phyloP scores from a whole-genome alignment of 2,888 invertebrate species.

The Andricus curvator region DNA sequence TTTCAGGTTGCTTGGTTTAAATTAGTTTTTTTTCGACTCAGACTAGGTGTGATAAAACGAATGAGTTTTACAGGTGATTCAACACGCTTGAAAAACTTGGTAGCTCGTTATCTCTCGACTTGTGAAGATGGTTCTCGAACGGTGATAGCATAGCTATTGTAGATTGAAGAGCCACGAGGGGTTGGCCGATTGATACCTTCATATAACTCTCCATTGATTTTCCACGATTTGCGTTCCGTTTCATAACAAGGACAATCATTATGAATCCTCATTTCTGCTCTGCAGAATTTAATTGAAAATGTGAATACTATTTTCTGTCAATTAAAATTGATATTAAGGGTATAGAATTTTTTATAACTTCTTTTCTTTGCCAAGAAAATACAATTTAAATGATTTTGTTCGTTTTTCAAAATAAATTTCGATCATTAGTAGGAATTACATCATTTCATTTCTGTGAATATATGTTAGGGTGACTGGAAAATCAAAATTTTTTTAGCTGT shows the following conservation, averaged over 20 bases:
- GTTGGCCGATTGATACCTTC: neutral
- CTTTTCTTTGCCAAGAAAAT: no score
- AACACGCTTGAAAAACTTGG: slow-evolving; percentile 10
- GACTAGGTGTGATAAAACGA: neutral
- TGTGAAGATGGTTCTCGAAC: neutral
- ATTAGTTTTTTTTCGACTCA: neutral
- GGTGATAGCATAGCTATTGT: neutral
- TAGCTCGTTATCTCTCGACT: neutral
- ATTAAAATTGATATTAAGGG: no score
- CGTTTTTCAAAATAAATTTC: no score
- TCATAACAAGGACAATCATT: neutral
- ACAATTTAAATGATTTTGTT: no score
- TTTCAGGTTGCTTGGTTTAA: no score
- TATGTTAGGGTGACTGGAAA: no score
- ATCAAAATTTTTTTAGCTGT: no score
- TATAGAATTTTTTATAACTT: no score
- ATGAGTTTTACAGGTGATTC: neutral
- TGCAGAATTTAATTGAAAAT: neutral
- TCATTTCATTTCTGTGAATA: no score
- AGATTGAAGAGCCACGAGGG: neutral
- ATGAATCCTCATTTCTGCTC: neutral
- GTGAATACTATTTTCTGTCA: no score
- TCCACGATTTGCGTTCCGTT: slow-evolving; percentile 1
- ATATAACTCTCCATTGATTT: neutral
- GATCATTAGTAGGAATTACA: no score